These are phyloP conservation scores for Silurus meridionalis DNA, from an alignment of 2,113 vertebrate species.

Conservation along the genomic window DNA sequence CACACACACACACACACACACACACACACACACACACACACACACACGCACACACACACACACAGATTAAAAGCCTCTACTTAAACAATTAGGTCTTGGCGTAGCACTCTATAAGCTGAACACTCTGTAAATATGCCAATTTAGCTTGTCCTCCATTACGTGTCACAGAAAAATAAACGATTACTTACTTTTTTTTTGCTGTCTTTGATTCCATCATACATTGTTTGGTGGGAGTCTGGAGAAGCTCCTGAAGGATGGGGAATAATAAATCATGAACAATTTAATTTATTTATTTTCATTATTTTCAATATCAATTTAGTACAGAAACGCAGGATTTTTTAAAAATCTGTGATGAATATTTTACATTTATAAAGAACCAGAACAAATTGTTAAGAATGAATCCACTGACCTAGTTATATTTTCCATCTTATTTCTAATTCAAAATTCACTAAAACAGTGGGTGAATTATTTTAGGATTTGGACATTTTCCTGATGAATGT, in stretches of 20 bases:
- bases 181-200: constrained; percentile 75
- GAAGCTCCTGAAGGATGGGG: constrained; percentile 68
- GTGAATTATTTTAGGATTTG: background rate
- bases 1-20: too few species aligned
- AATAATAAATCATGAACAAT: constrained; percentile 11
- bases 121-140: background rate
- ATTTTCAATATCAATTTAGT: background rate
- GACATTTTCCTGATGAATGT: constrained; percentile 36
- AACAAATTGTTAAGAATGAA: background rate
- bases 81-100: constrained; percentile 27
- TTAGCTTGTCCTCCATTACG: constrained; percentile 9
- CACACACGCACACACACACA: background rate
- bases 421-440: background rate
- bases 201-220: constrained; percentile 61
- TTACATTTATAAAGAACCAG: background rate
- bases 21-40: background rate
- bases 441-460: background rate
- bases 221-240: constrained; percentile 63
- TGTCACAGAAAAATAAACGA: background rate
- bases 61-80: constrained; percentile 16
- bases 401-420: background rate
- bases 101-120: background rate
- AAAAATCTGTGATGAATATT: background rate
- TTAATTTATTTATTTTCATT: background rate
- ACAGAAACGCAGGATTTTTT: background rate